A percentile compares a stretch with the other conserved stretches of the same genome.
Evolutionary conservation across 2,797 vertebrate species (phyloP).

Genomic region (Sebastes reedi): DNA sequence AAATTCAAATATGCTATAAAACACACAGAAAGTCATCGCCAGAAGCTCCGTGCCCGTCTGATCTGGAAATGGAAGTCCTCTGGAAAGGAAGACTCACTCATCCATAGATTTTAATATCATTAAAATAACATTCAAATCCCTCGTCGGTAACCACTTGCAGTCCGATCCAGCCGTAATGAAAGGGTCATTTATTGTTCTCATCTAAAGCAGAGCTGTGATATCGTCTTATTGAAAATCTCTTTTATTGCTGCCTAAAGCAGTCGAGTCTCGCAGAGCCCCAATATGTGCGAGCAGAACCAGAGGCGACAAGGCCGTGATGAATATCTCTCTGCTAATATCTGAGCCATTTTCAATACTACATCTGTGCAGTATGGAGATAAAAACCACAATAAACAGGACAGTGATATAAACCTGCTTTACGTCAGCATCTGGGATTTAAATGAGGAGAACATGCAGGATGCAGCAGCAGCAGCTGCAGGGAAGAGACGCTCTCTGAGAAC

Average conservation of each 20-base stretch:
- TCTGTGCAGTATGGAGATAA: conserved; percentile 18
- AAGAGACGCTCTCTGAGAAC: conserved; percentile 8
- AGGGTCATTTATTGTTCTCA: conserved; percentile 21
- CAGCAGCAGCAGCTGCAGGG: conserved; percentile 27
- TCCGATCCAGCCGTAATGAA: not conserved
- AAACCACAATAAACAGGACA: conserved; percentile 35
- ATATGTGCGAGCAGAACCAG: not conserved
- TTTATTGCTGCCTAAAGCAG: conserved; percentile 45
- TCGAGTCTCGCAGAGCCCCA: not conserved
- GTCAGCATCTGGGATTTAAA: conserved; percentile 7
- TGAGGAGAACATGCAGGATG: conserved; percentile 6
- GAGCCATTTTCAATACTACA: conserved; percentile 1
- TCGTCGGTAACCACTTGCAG: not conserved
- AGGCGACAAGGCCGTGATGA: not conserved
- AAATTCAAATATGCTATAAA: not conserved
- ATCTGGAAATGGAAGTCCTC: not conserved
- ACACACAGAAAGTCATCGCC: not conserved
- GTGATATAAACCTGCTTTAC: conserved; percentile 1
- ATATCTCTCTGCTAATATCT: conserved; percentile 5
- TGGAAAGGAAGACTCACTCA: not conserved
- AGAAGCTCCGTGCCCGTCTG: not conserved
- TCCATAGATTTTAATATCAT: not conserved
- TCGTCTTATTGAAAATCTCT: conserved; percentile 40
- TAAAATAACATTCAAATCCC: conserved; percentile 18
- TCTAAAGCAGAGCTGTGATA: conserved; percentile 17